phyloP scores from a whole-genome alignment of 2,113 vertebrate species.

The Notothenia rossii region DNA sequence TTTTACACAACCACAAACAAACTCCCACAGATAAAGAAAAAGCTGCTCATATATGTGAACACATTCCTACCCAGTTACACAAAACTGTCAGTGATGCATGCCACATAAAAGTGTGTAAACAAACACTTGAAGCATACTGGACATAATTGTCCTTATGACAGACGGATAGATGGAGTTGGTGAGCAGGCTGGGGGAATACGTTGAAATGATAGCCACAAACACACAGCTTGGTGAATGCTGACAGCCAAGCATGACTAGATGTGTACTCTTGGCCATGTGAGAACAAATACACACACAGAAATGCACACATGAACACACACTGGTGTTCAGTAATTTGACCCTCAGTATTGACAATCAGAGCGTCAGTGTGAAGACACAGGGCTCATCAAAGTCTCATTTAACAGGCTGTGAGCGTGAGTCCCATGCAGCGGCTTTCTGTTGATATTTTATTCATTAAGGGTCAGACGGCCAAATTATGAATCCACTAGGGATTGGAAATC shows the following conservation, averaged over 20 bases:
- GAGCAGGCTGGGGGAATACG: conserved; percentile 13
- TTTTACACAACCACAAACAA: not conserved
- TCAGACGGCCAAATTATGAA: conserved; percentile 7
- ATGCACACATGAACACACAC: not conserved
- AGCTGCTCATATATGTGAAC: not conserved
- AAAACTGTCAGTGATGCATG: not conserved
- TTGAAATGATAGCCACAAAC: conserved; percentile 28
- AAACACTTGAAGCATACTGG: conserved; percentile 9
- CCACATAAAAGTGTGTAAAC: not conserved
- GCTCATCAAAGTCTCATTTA: conserved; percentile 39
- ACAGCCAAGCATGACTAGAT: conserved; percentile 17
- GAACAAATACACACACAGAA: conserved; percentile 3
- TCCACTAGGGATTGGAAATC: not conserved
- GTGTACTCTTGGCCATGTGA: not conserved
- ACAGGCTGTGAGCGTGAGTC: conserved; percentile 28
- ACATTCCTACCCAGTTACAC: not conserved
- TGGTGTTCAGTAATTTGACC: conserved; percentile 15
- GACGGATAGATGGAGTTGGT: not conserved
- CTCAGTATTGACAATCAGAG: conserved; percentile 27
- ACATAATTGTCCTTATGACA: conserved; percentile 43
- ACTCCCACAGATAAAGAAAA: not conserved
- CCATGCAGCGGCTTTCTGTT: conserved; percentile 7
- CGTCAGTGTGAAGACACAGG: conserved; percentile 13
- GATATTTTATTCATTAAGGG: conserved; percentile 4
- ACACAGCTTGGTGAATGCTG: conserved; percentile 31